Base-by-base conservation (phyloP, 2,888 invertebrate genomes). In the Baccha elongata region DNA sequence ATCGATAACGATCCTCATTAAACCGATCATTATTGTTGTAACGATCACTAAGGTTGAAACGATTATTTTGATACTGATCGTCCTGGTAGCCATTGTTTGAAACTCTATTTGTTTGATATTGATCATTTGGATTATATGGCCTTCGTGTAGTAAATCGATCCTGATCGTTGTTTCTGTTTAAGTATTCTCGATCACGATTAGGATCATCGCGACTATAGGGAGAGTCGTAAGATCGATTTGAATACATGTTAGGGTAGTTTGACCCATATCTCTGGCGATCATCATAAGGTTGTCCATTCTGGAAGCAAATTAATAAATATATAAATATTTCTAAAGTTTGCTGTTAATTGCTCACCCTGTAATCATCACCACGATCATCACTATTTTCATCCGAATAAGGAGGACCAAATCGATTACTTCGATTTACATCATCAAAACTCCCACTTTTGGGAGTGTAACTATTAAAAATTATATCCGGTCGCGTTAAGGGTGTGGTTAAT, bases 1-100 rank as follows among this genome's bases (percentile, higher is more conserved):
- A 89, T 19, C 93, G 92, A 86, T 92, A 92, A 0, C 93, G 92
- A 83, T 93, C 93, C 40, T 69, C 81, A 62, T 85, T 62, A 19
- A 86, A 86, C 1, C 85, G 87, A 67, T 88, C 87, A 69, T 89
- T 89, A 1, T 87, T 60, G 80, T 88, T 88, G 40, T 88, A 89
- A 37, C 88, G 86, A 85, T 90, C 88, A 81, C 88, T 68, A 15
- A 46, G 21, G 44, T 75, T 62, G 10, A n/a, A 71, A n/a, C 13
- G 53, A 55, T 74, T 58, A 35, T 17, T 55, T 44, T 29, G 46
- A 21, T 48, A 64, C 0, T 42, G 73, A 64, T 60, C 65, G 8
- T 69, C 64, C 3, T 48, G 42, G n/a, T 55, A 23, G 6, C 62
- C 72, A 17, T 86, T 86, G 21, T 78, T 87, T 62, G 86, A 85